Conservation (phyloP, 2,888 invertebrate genomes). For the Xestobium rufovillosum region DNA sequence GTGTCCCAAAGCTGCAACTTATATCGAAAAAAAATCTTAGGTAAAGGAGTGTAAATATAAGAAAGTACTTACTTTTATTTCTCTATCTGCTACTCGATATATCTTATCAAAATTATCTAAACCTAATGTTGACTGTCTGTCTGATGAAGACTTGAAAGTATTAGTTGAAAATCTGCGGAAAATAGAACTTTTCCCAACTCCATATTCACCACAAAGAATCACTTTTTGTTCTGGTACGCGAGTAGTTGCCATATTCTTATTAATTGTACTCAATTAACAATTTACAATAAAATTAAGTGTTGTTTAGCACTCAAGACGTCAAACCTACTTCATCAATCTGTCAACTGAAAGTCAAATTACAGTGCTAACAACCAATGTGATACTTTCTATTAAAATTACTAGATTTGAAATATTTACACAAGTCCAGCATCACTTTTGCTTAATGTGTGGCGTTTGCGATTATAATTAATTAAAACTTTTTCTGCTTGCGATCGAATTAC, state of each 20-base stretch:
- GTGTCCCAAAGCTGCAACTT: constrained; percentile 95
- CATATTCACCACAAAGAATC: constrained; percentile 91
- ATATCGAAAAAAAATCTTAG: constrained; percentile 25
- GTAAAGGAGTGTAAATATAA: background rate
- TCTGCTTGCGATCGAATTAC: too few species aligned
- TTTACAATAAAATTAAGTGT: too few species aligned
- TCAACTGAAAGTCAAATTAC: too few species aligned
- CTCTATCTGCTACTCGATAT: constrained; percentile 67
- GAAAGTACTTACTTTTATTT: constrained; percentile 60
- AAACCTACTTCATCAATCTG: too few species aligned
- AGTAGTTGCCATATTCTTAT: constrained; percentile 66
- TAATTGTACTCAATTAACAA: too few species aligned
- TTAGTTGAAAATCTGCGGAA: constrained; percentile 87
- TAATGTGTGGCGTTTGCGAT: too few species aligned
- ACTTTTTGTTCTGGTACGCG: constrained; percentile 84
- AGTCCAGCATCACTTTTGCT: too few species aligned
- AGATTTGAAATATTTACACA: too few species aligned
- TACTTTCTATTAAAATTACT: too few species aligned
- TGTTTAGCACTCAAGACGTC: too few species aligned
- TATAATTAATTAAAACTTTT: too few species aligned
- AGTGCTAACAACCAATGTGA: too few species aligned
- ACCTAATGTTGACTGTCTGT: constrained; percentile 81
- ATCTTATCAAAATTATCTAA: constrained; percentile 84
- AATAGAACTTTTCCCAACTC: constrained; percentile 90
- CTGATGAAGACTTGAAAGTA: constrained; percentile 75